phyloP scores from a whole-genome alignment of 2,113 vertebrate species.

The Onychostruthus taczanowskii region DNA sequence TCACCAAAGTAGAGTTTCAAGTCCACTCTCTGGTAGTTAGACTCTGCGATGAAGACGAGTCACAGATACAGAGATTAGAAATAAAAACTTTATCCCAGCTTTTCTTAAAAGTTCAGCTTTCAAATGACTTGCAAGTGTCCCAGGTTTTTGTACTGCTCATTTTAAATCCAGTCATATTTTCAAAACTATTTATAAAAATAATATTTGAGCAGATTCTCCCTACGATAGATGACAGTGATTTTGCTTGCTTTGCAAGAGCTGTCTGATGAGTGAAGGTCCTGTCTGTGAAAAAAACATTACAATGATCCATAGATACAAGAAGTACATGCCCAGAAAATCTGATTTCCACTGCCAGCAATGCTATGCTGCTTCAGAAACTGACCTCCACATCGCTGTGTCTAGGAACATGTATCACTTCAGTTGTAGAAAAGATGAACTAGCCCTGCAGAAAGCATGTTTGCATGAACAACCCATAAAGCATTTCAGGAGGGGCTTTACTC shows the following conservation, averaged over 20 bases:
- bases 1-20: neutral
- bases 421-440: neutral
- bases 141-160: neutral
- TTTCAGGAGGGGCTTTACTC: neutral
- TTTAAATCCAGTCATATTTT: neutral
- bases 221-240: neutral
- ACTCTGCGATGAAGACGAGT: neutral
- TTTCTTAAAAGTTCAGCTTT: neutral
- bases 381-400: neutral
- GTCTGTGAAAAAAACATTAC: neutral
- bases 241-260: neutral
- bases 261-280: neutral
- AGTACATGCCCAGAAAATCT: neutral
- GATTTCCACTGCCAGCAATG: neutral
- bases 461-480: neutral
- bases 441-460: neutral
- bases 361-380: neutral
- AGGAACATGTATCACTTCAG: neutral
- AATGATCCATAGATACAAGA: neutral
- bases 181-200: neutral
- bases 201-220: neutral
- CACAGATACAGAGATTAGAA: neutral
- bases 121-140: neutral
- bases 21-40: neutral
- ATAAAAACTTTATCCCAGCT: neutral